Evolutionary conservation across 2,797 vertebrate species (phyloP), one percentile per base, ranked within the genome.

Genomic region (Eupleurogrammus muticus): DNA sequence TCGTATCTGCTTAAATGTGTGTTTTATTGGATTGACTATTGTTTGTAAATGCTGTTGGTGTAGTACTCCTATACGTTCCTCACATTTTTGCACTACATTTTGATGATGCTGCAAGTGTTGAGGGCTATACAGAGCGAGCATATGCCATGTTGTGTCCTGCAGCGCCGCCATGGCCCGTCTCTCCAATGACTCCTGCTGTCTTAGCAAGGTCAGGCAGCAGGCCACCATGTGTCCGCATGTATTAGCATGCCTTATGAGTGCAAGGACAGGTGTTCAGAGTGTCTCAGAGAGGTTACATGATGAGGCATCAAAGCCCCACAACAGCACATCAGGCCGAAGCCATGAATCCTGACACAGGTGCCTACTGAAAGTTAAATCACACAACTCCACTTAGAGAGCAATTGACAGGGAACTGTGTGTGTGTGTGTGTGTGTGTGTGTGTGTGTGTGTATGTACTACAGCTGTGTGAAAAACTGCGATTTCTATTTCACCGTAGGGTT

Each of bases 221-320:
- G 82, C 82, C 84, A 70, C 90, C 89, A 89, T 92, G 93, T 91
- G 86, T 87, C 84, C 56, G 87, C 92, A 93, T 93, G 86, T 75
- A 93, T 94, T 92, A 91, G 86, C 92, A 93, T 93, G 89, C 82
- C 66, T 87, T 89, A 92, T 89, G 89, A 90, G 87, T n/a, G 35
- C 78, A 70, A 73, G 87, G 92, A 89, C 81, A 88, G 91, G 89
- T 93, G 92, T 91, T 89, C 82, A 65, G 82, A 64, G 82, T 77
- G 78, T 90, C 85, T 89, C 77, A 64, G 79, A 88, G 84, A 90
- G 90, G 89, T 88, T 89, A 85, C 80, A 85, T 79, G 83, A 87
- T 61, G 56, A 88, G 78, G 78, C 89, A 77, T 89, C 86, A 75
- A 78, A 70, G 84, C 53, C 79, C 57, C 35, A 40, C 82, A 82